These are phyloP conservation scores for Cryptoprocta ferox DNA, from an alignment of 2,797 vertebrate species.

Conservation along the genomic window DNA sequence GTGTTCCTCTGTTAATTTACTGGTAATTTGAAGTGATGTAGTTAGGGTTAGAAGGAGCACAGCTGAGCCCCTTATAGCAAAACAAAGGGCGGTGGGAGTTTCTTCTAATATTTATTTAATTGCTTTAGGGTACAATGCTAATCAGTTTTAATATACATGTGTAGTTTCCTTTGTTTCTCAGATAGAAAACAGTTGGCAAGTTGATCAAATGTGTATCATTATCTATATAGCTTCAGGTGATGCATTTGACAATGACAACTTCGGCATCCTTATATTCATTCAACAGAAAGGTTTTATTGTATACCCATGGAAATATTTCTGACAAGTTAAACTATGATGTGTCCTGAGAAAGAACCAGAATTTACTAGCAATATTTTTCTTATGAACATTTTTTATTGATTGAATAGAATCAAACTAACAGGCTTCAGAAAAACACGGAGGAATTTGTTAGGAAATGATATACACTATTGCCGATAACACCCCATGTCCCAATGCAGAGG, in stretches of 20 bases:
- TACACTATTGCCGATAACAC: slow-evolving; percentile 84
- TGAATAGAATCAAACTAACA: slow-evolving; percentile 82
- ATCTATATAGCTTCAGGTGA: slow-evolving; percentile 30
- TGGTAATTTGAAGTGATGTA: slow-evolving; percentile 99
- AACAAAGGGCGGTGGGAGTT: slow-evolving; percentile 86
- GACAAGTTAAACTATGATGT: slow-evolving; percentile 71
- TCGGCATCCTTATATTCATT: neutral
- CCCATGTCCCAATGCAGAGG: slow-evolving; percentile 77
- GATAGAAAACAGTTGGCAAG: slow-evolving; percentile 65
- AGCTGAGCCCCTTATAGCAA: slow-evolving; percentile 89
- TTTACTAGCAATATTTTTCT: slow-evolving; percentile 77
- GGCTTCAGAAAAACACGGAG: slow-evolving; percentile 81
- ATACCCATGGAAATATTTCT: slow-evolving; percentile 64
- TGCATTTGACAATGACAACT: neutral
- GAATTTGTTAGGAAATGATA: slow-evolving; percentile 82
- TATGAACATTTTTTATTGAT: slow-evolving; percentile 77
- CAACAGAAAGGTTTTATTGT: slow-evolving; percentile 54
- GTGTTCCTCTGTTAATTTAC: slow-evolving; percentile 99
- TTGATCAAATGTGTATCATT: slow-evolving; percentile 41
- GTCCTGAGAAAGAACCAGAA: slow-evolving; percentile 74
- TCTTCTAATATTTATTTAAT: slow-evolving; percentile 85
- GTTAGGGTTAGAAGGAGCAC: slow-evolving; percentile 94
- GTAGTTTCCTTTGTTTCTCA: slow-evolving; percentile 78
- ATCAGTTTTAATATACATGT: slow-evolving; percentile 74
- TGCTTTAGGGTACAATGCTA: slow-evolving; percentile 80